Evolutionary conservation across 2,797 vertebrate species (phyloP).

Genomic region (Semotilus atromaculatus): DNA sequence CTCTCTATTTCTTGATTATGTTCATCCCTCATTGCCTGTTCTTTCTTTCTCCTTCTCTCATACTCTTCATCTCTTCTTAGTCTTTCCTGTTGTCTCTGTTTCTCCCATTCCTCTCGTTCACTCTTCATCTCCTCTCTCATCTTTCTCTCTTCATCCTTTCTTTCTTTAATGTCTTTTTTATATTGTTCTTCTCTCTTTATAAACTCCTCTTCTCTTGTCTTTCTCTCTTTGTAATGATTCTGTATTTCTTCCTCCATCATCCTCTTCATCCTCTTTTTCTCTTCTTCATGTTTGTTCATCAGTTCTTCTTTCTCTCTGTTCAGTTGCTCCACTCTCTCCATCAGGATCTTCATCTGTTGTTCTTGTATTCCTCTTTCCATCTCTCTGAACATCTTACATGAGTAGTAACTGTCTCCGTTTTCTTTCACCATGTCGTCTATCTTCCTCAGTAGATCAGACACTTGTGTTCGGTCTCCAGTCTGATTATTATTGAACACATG

Average conservation of each 20-base stretch:
- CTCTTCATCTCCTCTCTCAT: background rate
- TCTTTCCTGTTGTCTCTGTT: background rate
- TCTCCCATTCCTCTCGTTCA: background rate
- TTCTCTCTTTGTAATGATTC: background rate
- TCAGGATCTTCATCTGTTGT: rapidly evolving
- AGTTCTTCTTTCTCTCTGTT: background rate
- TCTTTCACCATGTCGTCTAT: too few species aligned
- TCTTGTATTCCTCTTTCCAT: background rate
- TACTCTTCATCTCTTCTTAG: background rate
- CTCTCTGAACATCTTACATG: background rate
- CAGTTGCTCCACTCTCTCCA: rapidly evolving
- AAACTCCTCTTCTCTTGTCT: rapidly evolving
- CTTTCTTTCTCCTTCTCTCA: background rate
- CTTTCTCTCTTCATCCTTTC: rapidly evolving
- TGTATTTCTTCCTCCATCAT: rapidly evolving
- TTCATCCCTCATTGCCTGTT: background rate
- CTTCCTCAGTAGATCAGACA: too few species aligned
- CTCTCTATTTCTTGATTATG: background rate
- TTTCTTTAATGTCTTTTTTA: background rate
- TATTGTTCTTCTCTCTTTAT: rapidly evolving
- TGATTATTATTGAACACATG: too few species aligned
- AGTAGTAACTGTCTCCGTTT: too few species aligned
- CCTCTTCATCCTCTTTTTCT: rapidly evolving
- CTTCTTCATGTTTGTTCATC: rapidly evolving
- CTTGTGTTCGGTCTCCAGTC: too few species aligned